Conservation (phyloP, 1,140 invertebrate genomes). For the Cherax quadricarinatus region DNA sequence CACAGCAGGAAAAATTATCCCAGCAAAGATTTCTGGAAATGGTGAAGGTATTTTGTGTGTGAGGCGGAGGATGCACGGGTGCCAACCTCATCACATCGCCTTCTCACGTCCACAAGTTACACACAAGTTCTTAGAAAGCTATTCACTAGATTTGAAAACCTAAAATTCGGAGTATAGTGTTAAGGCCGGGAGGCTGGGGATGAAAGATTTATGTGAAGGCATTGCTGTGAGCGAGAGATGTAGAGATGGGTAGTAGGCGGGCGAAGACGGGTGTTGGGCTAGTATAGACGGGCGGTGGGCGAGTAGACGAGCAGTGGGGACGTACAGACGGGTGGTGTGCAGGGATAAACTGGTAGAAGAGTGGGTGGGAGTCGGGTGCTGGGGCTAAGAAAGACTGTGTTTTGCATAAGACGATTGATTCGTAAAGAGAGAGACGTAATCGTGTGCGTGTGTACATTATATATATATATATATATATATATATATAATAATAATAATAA, state of each 20-base stretch:
- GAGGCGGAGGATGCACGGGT: neutral
- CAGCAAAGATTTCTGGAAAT: neutral
- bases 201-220: constrained; percentile 7
- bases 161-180: constrained; percentile 5
- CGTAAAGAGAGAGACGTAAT: no score
- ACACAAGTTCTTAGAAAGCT: neutral
- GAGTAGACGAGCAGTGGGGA: no score
- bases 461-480: no score
- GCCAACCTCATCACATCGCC: neutral
- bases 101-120: constrained; percentile 2
- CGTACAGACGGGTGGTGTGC: no score
- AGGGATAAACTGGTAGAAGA: no score
- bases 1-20: neutral
- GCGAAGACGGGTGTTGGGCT: no score
- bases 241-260: neutral
- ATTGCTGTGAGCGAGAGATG: neutral
- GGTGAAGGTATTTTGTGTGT: neutral
- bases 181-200: neutral
- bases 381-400: no score
- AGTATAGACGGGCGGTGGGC: no score
- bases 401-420: no score
- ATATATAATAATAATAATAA: no score
- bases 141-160: neutral
- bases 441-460: no score
- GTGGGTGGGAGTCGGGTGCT: no score